Evolutionary conservation across 2,888 invertebrate genomes (phyloP).

Genomic region (Leptura quadrifasciata): DNA sequence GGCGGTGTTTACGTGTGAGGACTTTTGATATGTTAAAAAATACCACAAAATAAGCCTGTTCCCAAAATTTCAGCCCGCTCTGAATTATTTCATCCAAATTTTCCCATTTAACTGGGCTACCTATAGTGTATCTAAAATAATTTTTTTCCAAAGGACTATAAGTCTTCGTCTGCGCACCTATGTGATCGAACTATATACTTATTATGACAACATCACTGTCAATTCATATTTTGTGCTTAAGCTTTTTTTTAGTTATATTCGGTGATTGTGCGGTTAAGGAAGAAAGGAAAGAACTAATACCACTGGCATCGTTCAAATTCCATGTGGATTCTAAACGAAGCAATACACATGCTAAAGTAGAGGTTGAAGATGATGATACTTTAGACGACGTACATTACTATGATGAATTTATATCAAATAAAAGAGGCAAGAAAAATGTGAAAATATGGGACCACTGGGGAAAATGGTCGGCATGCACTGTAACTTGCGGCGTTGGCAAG

Average conservation of each 20-base stretch:
- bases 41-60: too few species aligned
- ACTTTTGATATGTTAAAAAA: too few species aligned
- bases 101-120: too few species aligned
- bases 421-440: conserved; percentile 55
- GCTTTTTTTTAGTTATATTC: background rate
- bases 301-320: conserved; percentile 5
- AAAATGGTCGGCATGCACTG: conserved; percentile 74
- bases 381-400: conserved; percentile 49
- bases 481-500: conserved; percentile 74
- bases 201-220: conserved; percentile 26
- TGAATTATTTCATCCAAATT: too few species aligned
- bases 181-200: too few species aligned
- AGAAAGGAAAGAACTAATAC: conserved; percentile 47
- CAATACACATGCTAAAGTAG: background rate
- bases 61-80: too few species aligned
- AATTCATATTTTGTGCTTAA: conserved; percentile 10
- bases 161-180: too few species aligned
- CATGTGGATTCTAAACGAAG: background rate
- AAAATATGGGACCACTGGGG: conserved; percentile 75
- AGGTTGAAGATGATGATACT: conserved; percentile 40
- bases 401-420: conserved; percentile 46
- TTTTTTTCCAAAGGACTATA: too few species aligned
- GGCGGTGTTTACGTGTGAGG: too few species aligned
- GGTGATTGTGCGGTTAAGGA: background rate
- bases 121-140: too few species aligned